Conservation (phyloP, 1,140 invertebrate genomes). For the Melipona quadrifasciata region DNA sequence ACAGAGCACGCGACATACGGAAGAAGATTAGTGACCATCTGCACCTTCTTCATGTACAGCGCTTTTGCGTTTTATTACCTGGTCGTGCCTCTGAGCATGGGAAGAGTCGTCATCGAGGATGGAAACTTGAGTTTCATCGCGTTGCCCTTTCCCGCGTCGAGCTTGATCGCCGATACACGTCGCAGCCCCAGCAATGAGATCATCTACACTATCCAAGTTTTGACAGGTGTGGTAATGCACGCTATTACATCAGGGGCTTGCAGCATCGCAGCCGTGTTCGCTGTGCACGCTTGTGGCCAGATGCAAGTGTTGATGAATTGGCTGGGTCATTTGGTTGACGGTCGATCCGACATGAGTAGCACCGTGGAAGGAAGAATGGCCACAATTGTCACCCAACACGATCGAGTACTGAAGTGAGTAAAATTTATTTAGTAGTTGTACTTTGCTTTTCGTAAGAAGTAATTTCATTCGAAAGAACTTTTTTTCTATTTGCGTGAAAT, state of each 20-base stretch:
- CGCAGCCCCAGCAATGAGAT: constrained; percentile 59
- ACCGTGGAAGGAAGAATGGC: constrained; percentile 54
- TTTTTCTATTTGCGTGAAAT: too few relatives aligned
- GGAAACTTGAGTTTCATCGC: constrained; percentile 30
- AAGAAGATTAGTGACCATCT: constrained; percentile 1
- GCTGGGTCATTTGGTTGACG: constrained; percentile 41
- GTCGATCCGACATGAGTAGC: background rate
- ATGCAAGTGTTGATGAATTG: constrained; percentile 64
- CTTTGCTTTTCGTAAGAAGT: background rate
- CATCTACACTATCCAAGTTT: constrained; percentile 52
- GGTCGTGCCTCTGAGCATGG: background rate
- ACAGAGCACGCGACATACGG: constrained; percentile 38
- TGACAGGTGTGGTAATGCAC: constrained; percentile 55
- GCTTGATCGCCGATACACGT: constrained; percentile 42
- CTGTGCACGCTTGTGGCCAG: constrained; percentile 68
- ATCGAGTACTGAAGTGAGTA: constrained; percentile 55
- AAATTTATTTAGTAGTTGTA: background rate
- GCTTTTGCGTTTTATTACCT: constrained; percentile 33
- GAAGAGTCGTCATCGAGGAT: background rate
- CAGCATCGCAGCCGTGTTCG: constrained; percentile 63
- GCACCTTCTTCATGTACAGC: constrained; percentile 42
- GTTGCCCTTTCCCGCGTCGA: constrained; percentile 62
- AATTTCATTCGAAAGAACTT: background rate
- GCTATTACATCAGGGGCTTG: constrained; percentile 52
- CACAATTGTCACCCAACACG: constrained; percentile 64